Percentiles rank a stretch among this genome's conserved stretches.
Evolutionary conservation across 2,888 invertebrate species (phyloP).

Genomic region (Falcaria lacertinaria): DNA sequence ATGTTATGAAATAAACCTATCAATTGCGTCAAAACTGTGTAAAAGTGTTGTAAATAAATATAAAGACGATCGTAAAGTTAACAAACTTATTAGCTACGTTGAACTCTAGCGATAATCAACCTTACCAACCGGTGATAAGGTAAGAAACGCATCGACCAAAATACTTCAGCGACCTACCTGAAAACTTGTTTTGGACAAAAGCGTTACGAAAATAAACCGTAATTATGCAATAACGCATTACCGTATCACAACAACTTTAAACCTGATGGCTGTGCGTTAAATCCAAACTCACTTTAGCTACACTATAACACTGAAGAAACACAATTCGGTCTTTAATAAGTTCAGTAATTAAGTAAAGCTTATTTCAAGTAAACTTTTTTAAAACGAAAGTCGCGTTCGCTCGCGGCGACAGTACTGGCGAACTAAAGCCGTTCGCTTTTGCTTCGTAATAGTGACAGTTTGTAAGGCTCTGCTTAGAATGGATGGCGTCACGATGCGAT

Average conservation of each 20-base stretch:
- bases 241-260: not conserved
- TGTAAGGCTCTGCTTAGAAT: not conserved
- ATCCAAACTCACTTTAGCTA: not conserved
- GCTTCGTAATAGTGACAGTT: constrained; percentile 2
- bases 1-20: too few species aligned
- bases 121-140: not conserved
- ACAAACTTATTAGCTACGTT: too few species aligned
- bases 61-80: too few species aligned
- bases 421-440: constrained; percentile 13
- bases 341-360: not conserved
- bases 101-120: not conserved
- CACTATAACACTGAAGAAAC: not conserved
- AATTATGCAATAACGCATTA: not conserved
- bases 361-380: not conserved
- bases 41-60: too few species aligned
- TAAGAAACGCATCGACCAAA: not conserved
- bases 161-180: not conserved
- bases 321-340: not conserved
- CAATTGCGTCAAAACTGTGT: too few species aligned
- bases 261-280: not conserved
- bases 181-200: not conserved
- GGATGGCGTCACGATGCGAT: not conserved
- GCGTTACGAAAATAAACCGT: not conserved
- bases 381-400: constrained; percentile 10
- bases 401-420: constrained; percentile 7